Evolutionary conservation across 2,113 vertebrate genomes (phyloP).

Genomic region (Pelusios castaneus): DNA sequence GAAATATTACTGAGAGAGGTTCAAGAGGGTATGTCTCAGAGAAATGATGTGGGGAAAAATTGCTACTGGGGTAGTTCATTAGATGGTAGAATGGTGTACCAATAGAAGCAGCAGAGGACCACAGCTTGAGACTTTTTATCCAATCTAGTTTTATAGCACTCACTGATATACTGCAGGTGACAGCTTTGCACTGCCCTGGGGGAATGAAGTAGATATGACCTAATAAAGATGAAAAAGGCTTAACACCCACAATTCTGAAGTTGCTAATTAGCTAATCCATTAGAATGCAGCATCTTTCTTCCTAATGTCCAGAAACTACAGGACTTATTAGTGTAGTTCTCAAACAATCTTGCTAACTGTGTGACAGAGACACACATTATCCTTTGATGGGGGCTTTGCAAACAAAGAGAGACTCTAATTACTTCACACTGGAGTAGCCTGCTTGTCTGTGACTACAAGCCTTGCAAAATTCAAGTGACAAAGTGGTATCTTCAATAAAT

Average conservation of each 20-base stretch:
- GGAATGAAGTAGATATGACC: not conserved
- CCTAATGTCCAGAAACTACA: not conserved
- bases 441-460: not conserved
- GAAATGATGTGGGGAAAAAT: not conserved
- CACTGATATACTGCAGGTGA: not conserved
- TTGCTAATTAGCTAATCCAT: not conserved
- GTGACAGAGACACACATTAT: not conserved
- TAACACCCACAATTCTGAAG: not conserved
- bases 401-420: not conserved
- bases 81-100: not conserved
- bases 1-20: too few relatives aligned
- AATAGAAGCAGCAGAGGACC: not conserved
- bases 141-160: not conserved
- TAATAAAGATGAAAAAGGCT: not conserved
- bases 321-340: not conserved
- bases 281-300: not conserved
- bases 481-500: not conserved
- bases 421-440: not conserved
- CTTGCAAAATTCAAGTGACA: not conserved
- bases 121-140: not conserved
- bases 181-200: not conserved
- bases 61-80: not conserved
- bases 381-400: not conserved
- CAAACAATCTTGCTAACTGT: not conserved
- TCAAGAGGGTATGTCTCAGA: not conserved